phyloP scores from a whole-genome alignment of 2,797 vertebrate species.

The Natrix natrix region DNA sequence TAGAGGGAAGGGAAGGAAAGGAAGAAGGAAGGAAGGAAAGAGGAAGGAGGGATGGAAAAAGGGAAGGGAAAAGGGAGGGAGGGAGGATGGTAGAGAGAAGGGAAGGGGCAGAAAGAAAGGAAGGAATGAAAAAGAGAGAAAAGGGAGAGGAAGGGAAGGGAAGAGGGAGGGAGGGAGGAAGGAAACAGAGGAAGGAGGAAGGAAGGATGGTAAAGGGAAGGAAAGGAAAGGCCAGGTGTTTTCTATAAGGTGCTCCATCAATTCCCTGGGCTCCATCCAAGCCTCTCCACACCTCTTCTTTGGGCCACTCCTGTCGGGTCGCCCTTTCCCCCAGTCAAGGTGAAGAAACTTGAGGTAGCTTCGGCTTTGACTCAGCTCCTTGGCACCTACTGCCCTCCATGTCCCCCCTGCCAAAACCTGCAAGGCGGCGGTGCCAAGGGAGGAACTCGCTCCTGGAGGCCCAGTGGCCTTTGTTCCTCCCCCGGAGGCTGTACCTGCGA shows the following conservation, averaged over 20 bases:
- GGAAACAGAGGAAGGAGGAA: not conserved
- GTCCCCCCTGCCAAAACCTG: not conserved
- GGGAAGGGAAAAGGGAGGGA: not conserved
- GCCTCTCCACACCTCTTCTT: constrained; percentile 18
- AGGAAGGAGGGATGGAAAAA: not conserved
- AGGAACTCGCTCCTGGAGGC: not conserved
- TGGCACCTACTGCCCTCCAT: not conserved
- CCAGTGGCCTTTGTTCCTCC: not conserved
- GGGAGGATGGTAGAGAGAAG: too few relatives aligned
- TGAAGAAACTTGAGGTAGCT: not conserved
- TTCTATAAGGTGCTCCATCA: constrained; percentile 8
- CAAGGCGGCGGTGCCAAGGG: not conserved
- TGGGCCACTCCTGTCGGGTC: not conserved
- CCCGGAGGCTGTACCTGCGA: not conserved
- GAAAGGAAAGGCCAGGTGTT: not conserved
- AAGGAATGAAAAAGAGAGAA: too few relatives aligned
- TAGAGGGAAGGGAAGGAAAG: not conserved
- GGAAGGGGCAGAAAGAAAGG: not conserved
- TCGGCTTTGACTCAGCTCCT: not conserved
- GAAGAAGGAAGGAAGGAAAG: constrained; percentile 2
- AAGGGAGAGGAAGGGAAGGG: too few relatives aligned
- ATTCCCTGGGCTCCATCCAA: constrained; percentile 6
- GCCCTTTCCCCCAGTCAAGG: constrained; percentile 11
- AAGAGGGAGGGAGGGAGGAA: too few relatives aligned
- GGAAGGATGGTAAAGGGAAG: not conserved